A percentile compares a stretch with the other conserved stretches of the same genome.
Conservation (phyloP, 2,888 invertebrate species). For the Chloroclysta siterata region DNA sequence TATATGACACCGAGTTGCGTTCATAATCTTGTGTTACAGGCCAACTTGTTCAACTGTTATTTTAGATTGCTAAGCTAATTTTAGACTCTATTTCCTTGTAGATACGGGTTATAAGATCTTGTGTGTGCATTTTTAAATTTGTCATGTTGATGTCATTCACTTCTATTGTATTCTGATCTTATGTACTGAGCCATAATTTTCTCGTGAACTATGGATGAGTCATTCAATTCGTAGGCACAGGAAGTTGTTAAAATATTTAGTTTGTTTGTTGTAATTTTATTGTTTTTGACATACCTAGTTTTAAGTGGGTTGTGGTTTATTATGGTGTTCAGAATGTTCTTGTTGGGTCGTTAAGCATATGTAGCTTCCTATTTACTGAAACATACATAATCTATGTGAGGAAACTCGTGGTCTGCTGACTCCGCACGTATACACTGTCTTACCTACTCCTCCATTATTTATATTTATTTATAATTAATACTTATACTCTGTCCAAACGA, state of each 20-base stretch:
- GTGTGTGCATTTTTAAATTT: constrained; percentile 30
- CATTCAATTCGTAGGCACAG: constrained; percentile 48
- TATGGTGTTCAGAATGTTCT: constrained; percentile 39
- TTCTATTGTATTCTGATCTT: constrained; percentile 44
- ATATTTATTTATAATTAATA: no score
- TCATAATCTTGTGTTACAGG: constrained; percentile 43
- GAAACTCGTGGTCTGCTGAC: background rate
- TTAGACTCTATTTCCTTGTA: constrained; percentile 47
- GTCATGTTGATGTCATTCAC: constrained; percentile 60
- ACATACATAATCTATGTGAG: background rate
- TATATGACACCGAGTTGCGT: constrained; percentile 44
- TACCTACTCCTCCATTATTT: no score
- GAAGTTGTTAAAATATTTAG: constrained; percentile 60
- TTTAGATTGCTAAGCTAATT: constrained; percentile 31
- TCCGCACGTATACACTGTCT: no score
- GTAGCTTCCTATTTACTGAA: constrained; percentile 33
- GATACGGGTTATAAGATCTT: constrained; percentile 20
- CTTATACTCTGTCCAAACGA: no score
- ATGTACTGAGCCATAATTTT: constrained; percentile 53
- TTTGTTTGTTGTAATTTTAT: constrained; percentile 57
- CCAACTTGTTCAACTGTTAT: constrained; percentile 17
- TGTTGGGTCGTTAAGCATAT: constrained; percentile 44
- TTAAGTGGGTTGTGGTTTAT: constrained; percentile 43
- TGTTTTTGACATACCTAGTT: constrained; percentile 52
- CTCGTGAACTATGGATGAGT: constrained; percentile 65